These are phyloP conservation scores for Polyodon spathula DNA, from an alignment of 2,113 vertebrate genomes.

Conservation along the genomic window DNA sequence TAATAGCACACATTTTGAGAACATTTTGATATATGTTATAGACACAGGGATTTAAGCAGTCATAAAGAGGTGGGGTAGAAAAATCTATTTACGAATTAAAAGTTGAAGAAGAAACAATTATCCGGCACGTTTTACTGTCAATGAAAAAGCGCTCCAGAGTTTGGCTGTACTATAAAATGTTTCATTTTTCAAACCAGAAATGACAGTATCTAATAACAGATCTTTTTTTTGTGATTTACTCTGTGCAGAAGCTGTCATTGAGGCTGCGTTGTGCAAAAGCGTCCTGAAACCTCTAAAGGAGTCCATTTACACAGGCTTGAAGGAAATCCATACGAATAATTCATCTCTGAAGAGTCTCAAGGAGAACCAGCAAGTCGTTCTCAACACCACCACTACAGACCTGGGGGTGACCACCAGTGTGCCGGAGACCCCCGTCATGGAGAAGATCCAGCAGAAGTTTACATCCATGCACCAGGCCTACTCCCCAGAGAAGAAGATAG, in stretches of 20 bases:
- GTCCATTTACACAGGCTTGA: slow-evolving; percentile 67
- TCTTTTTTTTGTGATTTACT: no score
- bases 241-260: slow-evolving; percentile 69
- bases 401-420: slow-evolving; percentile 82
- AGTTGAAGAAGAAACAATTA: no score
- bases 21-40: no score
- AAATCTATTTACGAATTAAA: no score
- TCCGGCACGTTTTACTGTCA: no score
- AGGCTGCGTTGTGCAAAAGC: slow-evolving; percentile 82
- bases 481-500: slow-evolving; percentile 89
- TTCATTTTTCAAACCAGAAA: no score
- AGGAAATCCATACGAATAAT: slow-evolving; percentile 64
- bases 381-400: slow-evolving; percentile 84
- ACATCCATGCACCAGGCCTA: slow-evolving; percentile 76
- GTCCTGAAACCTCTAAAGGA: slow-evolving; percentile 86
- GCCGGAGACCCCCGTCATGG: slow-evolving; percentile 74
- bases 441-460: slow-evolving; percentile 85
- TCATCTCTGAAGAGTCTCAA: slow-evolving; percentile 67
- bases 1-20: no score
- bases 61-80: no score
- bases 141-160: no score
- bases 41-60: no score
- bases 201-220: no score
- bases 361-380: slow-evolving; percentile 77
- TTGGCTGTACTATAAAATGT: no score